Base-by-base conservation (phyloP, 2,888 invertebrate species). In the Pachydiplax longipennis region DNA sequence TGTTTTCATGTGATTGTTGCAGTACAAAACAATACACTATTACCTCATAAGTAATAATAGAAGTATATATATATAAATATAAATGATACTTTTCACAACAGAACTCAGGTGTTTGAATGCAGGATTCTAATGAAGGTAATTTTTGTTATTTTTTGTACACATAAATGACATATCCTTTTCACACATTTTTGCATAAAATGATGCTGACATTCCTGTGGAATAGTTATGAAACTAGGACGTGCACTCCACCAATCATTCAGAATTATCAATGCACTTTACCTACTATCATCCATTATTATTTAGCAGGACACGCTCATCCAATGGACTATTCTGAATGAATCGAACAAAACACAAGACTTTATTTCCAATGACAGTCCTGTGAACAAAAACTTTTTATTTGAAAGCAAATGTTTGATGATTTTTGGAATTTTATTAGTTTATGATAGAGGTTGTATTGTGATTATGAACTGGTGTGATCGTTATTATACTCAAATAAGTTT, bases 1-100 rank as follows among this genome's bases (percentile, higher is more conserved):
- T 87, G 87, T 87, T 87, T 87, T 87, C 87, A 87, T 87, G 87
- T 87, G 87, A 87, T 87, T 87, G 87, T 87, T 87, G 87, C 87
- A 87, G 87, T 87, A 87, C 87, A 87, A 87, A 87, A 87, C 87
- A 87, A 87, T 87, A 87, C 87, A 87, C 87, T 87, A 87, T 87
- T 87, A 87, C 87, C 87, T 87, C 87, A 87, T 87, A 87, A 87
- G 87, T 87, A 87, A 87, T 87, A 87, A 87, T 87, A 87, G 87
- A 87, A 61, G 87, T 87, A 87, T 87, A 87, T 87, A 83, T 83
- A 73, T 87, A 87, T 87, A 61, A 87, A 87, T 87, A 87, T 87
- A 87, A 87, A 87, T 87, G 87, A 87, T 87, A 87, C 87, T 87
- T 87, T 87, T 87, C 87, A 87, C 87, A 87, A 87, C 87, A 87